Evolutionary conservation across 2,797 vertebrate genomes (phyloP).

Genomic region (Graptemys geographica): DNA sequence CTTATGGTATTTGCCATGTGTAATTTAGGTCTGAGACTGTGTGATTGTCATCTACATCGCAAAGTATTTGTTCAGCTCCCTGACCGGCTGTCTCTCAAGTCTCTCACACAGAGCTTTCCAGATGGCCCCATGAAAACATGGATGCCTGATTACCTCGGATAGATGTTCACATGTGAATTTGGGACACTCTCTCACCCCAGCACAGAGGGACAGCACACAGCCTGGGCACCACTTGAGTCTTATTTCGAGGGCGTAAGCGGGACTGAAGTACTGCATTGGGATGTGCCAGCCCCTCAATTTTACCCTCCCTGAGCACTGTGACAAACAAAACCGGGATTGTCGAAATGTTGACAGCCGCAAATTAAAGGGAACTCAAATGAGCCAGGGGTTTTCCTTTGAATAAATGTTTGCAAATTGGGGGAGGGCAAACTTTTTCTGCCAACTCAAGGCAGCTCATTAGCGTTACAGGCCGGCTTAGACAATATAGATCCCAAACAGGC

Average conservation of each 20-base stretch:
- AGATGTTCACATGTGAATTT: background rate
- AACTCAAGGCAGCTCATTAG: background rate
- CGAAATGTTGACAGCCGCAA: background rate
- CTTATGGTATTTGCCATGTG: background rate
- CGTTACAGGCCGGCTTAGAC: background rate
- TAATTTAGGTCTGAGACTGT: background rate
- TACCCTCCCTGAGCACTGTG: too few species aligned
- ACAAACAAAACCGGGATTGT: background rate
- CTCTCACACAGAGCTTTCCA: too few species aligned
- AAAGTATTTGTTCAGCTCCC: background rate
- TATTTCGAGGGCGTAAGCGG: too few species aligned
- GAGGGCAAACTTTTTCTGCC: background rate
- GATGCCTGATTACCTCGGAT: background rate
- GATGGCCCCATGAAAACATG: too few species aligned
- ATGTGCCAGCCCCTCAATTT: too few species aligned
- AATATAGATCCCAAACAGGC: fast-evolving
- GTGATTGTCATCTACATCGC: background rate
- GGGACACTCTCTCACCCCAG: background rate
- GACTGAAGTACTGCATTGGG: too few species aligned
- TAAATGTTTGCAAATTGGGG: too few species aligned
- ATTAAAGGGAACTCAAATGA: background rate
- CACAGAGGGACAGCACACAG: background rate
- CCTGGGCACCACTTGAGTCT: too few species aligned
- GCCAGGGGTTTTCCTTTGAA: background rate
- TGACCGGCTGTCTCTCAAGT: background rate